phyloP scores from a whole-genome alignment of 2,888 invertebrate species.

The Dolomedes plantarius region DNA sequence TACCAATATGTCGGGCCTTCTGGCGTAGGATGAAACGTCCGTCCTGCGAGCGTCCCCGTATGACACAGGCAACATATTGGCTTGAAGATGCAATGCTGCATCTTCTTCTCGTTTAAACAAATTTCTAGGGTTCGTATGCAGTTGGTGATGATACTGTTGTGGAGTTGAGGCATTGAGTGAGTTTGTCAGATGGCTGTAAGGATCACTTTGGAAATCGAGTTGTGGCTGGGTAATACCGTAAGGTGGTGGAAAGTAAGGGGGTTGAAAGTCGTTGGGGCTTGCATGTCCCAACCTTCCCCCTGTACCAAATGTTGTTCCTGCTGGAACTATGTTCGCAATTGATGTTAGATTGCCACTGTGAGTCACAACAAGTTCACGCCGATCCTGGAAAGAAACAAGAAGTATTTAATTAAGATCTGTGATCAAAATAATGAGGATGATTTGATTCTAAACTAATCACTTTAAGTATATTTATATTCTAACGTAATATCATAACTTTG shows the following conservation, averaged over 20 bases:
- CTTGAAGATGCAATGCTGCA: constrained; percentile 81
- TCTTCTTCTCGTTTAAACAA: constrained; percentile 80
- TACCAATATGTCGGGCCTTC: constrained; percentile 79
- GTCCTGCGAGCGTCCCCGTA: constrained; percentile 71
- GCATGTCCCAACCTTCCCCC: constrained; percentile 79
- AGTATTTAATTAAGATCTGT: background rate
- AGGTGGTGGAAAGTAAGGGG: constrained; percentile 96
- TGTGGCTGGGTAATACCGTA: constrained; percentile 84
- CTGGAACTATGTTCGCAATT: constrained; percentile 79
- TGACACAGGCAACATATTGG: constrained; percentile 75
- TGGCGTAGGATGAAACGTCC: constrained; percentile 73
- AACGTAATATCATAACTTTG: no score
- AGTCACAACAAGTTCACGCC: constrained; percentile 79
- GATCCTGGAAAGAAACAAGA: constrained; percentile 78
- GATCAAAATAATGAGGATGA: no score
- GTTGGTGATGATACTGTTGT: constrained; percentile 79
- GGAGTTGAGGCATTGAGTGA: constrained; percentile 81
- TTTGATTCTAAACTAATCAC: no score
- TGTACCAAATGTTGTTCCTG: constrained; percentile 77
- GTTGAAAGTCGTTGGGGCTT: constrained; percentile 92
- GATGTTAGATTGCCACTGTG: constrained; percentile 79
- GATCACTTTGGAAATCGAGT: constrained; percentile 80
- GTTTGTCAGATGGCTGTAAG: constrained; percentile 84
- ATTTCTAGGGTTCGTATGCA: constrained; percentile 72
- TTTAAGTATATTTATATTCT: no score